Conservation (phyloP, 2,113 vertebrate species). For the Takifugu flavidus region DNA sequence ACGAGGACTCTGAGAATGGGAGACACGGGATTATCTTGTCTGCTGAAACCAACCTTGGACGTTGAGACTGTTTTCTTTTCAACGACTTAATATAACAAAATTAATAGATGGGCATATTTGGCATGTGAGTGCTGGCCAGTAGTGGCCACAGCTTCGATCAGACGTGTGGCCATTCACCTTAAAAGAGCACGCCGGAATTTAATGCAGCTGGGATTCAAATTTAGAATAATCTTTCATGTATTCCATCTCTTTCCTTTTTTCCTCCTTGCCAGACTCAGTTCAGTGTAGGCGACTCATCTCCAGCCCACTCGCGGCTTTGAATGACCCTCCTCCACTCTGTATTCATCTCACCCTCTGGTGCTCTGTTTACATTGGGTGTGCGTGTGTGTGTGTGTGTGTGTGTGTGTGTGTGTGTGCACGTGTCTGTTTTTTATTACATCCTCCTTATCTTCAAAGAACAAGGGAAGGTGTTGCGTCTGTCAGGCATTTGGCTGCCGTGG, state of each 20-base stretch:
- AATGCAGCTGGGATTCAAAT: neutral
- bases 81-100: no score
- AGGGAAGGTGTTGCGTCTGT: conserved; percentile 44
- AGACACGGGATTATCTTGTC: no score
- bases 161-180: no score
- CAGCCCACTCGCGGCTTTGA: conserved; percentile 58
- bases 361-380: conserved; percentile 47
- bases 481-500: conserved; percentile 42
- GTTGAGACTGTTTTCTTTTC: no score
- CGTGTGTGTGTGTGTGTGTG: conserved; percentile 8
- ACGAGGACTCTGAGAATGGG: no score
- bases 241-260: conserved; percentile 28
- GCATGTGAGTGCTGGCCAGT: no score
- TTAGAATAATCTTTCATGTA: conserved; percentile 3
- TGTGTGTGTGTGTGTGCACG: conserved; percentile 9
- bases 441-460: conserved; percentile 57
- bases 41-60: no score
- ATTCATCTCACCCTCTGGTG: conserved; percentile 54
- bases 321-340: conserved; percentile 56
- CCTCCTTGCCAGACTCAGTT: conserved; percentile 23
- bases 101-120: no score
- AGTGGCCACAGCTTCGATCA: no score
- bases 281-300: conserved; percentile 65
- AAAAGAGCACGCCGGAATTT: neutral
- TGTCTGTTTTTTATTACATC: conserved; percentile 53